Evolutionary conservation across 2,113 vertebrate species (phyloP).

Genomic region (Cinclus cinclus): DNA sequence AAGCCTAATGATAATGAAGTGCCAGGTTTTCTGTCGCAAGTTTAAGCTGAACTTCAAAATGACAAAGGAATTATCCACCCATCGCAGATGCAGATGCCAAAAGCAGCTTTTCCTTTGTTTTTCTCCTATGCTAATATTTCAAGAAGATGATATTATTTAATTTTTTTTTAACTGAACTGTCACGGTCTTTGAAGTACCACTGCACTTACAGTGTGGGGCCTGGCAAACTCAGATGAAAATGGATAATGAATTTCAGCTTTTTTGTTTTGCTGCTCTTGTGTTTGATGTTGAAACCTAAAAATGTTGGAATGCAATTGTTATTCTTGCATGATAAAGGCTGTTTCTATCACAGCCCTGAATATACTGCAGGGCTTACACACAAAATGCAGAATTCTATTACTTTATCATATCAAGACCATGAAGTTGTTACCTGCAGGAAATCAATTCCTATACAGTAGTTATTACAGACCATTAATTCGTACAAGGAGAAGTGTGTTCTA

Average conservation of each 20-base stretch:
- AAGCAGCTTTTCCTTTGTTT: neutral
- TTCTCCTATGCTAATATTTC: neutral
- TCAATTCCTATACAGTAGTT: neutral
- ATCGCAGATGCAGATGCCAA: neutral
- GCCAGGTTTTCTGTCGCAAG: neutral
- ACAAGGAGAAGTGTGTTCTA: neutral
- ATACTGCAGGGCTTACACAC: neutral
- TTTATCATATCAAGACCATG: neutral
- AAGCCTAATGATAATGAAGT: neutral
- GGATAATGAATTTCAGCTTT: constrained; percentile 10
- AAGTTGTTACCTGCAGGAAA: constrained; percentile 35
- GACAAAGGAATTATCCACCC: neutral
- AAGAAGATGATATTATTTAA: neutral
- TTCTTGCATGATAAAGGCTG: neutral
- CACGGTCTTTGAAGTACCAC: constrained; percentile 25
- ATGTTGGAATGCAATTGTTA: neutral
- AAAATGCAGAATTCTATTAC: neutral
- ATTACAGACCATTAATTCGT: constrained; percentile 25
- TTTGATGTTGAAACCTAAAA: constrained; percentile 25
- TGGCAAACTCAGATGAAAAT: neutral
- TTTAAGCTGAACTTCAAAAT: neutral
- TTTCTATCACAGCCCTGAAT: neutral
- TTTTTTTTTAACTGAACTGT: neutral
- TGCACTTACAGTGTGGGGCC: neutral
- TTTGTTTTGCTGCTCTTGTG: neutral